These are phyloP conservation scores for Invenusta paracnida DNA, from an alignment of 2,888 invertebrate species.

Conservation along the genomic window DNA sequence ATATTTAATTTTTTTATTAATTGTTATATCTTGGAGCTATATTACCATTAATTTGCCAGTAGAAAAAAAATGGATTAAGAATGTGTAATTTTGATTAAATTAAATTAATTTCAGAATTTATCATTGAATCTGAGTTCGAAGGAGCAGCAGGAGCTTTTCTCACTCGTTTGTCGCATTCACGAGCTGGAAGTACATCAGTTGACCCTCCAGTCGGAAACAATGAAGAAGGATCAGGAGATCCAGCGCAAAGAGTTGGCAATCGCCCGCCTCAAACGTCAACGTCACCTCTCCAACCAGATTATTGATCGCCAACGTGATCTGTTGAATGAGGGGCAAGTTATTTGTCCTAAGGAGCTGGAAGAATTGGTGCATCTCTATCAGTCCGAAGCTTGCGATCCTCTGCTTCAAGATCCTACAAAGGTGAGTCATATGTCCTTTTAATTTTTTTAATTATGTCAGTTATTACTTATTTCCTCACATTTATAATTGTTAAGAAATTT, in stretches of 20 bases:
- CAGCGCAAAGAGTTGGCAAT: neutral
- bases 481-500: too few relatives aligned
- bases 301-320: neutral
- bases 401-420: neutral
- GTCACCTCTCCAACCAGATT: neutral
- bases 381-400: neutral
- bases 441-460: neutral
- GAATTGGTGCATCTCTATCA: neutral
- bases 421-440: neutral
- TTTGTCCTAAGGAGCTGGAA: neutral
- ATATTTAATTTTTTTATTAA: too few relatives aligned
- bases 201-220: neutral
- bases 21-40: too few relatives aligned
- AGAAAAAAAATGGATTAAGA: too few relatives aligned
- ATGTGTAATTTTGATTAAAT: too few relatives aligned
- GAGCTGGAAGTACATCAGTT: neutral
- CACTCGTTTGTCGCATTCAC: neutral
- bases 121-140: neutral
- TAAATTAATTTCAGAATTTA: neutral
- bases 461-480: too few relatives aligned
- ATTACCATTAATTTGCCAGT: too few relatives aligned
- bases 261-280: neutral
- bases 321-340: neutral
- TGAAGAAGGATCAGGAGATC: neutral
- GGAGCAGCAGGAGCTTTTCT: neutral